phyloP scores from a whole-genome alignment of 2,888 invertebrate species.

The Molanna angustata region DNA sequence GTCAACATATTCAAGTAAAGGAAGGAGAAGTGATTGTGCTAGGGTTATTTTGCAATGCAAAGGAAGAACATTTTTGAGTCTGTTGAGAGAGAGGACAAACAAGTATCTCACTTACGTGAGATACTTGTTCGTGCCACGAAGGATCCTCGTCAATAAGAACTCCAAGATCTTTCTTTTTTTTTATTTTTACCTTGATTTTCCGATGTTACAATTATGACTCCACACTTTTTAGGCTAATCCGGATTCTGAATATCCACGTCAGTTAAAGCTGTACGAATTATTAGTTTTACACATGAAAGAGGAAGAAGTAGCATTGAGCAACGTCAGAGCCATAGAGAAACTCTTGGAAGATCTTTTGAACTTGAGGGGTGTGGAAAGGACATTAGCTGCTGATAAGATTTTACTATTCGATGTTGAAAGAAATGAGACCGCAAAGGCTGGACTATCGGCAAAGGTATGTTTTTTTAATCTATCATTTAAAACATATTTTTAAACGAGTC shows the following conservation, averaged over 20 bases:
- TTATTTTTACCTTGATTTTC: no score
- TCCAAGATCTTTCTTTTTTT: no score
- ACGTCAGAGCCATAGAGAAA: slow-evolving; percentile 50
- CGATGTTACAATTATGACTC: no score
- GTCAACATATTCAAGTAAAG: no score
- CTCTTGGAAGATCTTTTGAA: slow-evolving; percentile 48
- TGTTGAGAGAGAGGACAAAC: no score
- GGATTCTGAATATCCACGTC: slow-evolving; percentile 55
- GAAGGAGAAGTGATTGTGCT: no score
- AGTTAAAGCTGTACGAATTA: slow-evolving; percentile 62
- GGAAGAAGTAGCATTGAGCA: slow-evolving; percentile 58
- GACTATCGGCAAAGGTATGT: slow-evolving; percentile 50
- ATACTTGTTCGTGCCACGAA: no score
- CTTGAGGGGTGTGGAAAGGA: slow-evolving; percentile 46
- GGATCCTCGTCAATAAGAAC: no score
- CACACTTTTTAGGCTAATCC: slow-evolving; percentile 57
- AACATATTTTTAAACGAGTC: no score
- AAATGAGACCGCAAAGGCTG: slow-evolving; percentile 51
- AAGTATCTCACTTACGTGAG: no score
- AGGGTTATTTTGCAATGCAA: no score
- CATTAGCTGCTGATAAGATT: slow-evolving; percentile 46
- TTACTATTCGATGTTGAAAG: slow-evolving; percentile 56
- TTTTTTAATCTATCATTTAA: background rate
- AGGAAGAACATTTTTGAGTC: no score
- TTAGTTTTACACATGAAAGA: slow-evolving; percentile 60